These are phyloP conservation scores for Strix aluco DNA, from an alignment of 2,113 vertebrate species.

Conservation along the genomic window DNA sequence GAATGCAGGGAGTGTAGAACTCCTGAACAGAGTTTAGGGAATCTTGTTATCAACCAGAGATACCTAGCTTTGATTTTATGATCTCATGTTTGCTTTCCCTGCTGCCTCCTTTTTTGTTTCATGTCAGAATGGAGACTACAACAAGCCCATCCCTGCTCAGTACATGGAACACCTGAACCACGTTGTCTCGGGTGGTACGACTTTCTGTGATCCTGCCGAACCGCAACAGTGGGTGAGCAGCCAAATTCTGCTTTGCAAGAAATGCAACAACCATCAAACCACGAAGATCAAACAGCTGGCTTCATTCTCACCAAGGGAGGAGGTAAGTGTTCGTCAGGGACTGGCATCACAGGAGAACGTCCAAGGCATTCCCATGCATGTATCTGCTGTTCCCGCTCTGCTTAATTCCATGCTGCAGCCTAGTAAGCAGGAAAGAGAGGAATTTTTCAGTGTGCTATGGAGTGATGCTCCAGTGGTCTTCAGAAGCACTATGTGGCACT, in stretches of 20 bases:
- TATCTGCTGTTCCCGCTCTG: background rate
- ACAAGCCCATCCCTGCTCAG: conserved; percentile 97
- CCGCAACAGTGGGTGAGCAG: conserved; percentile 93
- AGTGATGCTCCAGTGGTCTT: background rate
- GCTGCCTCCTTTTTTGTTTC: background rate
- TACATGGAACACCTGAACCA: conserved; percentile 95
- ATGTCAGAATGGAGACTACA: conserved; percentile 95
- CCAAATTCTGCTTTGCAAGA: conserved; percentile 91
- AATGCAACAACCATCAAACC: conserved; percentile 93
- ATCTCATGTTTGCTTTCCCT: background rate
- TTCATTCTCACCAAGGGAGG: conserved; percentile 88
- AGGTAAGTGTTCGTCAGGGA: conserved; percentile 69
- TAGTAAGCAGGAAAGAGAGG: background rate
- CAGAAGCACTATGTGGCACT: background rate
- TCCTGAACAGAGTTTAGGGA: background rate
- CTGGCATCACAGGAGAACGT: background rate
- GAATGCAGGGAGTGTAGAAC: background rate
- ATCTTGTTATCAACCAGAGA: background rate
- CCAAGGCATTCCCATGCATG: background rate
- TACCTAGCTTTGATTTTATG: background rate
- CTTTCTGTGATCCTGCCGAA: conserved; percentile 70
- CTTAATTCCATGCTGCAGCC: background rate
- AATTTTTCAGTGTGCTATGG: background rate
- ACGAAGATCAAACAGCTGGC: conserved; percentile 93
- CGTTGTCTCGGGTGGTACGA: conserved; percentile 77